A percentile compares a stretch with the other conserved stretches of the same genome.
phyloP scores from a whole-genome alignment of 2,888 invertebrate species.

The Ethmia dodecea region DNA sequence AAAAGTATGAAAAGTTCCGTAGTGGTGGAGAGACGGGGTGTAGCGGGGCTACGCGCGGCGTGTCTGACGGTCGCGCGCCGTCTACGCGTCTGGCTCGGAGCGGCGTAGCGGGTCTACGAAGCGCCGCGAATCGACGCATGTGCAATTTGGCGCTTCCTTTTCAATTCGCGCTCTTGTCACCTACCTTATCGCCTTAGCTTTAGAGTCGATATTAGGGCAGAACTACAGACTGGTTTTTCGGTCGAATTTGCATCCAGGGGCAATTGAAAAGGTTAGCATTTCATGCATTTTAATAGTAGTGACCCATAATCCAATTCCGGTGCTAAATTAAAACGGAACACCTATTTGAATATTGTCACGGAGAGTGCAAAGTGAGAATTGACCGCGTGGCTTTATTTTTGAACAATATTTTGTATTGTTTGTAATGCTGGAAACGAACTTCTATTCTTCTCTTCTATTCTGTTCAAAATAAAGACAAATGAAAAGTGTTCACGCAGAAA shows the following conservation, averaged over 20 bases:
- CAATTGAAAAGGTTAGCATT: slow-evolving; percentile 43
- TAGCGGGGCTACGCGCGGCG: slow-evolving; percentile 50
- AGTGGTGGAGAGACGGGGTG: slow-evolving; percentile 33
- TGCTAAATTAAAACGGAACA: too few species aligned
- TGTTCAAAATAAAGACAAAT: too few species aligned
- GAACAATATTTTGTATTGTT: too few species aligned
- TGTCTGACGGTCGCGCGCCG: slow-evolving; percentile 60
- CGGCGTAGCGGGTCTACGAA: slow-evolving; percentile 46
- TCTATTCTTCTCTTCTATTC: too few species aligned
- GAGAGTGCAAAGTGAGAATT: too few species aligned
- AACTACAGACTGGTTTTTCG: neutral
- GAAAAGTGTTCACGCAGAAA: too few species aligned
- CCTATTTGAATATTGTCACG: too few species aligned
- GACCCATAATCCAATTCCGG: slow-evolving; percentile 28
- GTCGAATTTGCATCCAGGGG: slow-evolving; percentile 39
- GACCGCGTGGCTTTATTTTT: too few species aligned
- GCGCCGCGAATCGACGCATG: slow-evolving; percentile 58
- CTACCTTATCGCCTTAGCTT: slow-evolving; percentile 20
- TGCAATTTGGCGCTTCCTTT: slow-evolving; percentile 46
- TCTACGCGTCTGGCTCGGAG: slow-evolving; percentile 34
- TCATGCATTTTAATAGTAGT: slow-evolving; percentile 47
- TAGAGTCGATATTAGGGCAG: slow-evolving; percentile 25
- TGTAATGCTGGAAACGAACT: too few species aligned
- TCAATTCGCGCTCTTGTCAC: slow-evolving; percentile 21
- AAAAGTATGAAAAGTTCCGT: slow-evolving; percentile 71